Conservation (phyloP, 2,888 invertebrate genomes). For the Odontocolon sp. region DNA sequence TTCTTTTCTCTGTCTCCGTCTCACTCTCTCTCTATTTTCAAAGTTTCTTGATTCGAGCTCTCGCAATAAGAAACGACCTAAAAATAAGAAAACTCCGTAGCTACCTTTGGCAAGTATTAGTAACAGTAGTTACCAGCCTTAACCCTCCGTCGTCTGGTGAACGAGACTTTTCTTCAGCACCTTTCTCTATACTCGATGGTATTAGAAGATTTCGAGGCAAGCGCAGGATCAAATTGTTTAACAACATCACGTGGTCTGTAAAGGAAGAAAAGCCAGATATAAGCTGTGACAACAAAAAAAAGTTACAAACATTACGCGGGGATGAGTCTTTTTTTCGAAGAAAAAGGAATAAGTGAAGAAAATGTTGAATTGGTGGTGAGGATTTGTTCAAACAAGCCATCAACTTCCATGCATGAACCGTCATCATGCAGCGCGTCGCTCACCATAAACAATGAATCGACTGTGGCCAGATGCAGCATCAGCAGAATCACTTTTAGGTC, state of each 20-base stretch:
- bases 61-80: constrained; percentile 54
- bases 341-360: not conserved
- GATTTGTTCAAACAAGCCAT: constrained; percentile 15
- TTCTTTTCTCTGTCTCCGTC: too few species aligned
- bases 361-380: constrained; percentile 23
- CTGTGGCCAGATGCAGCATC: not conserved
- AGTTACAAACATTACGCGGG: not conserved
- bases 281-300: not conserved
- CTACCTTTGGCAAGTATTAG: not conserved
- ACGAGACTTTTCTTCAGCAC: constrained; percentile 10
- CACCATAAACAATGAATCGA: constrained; percentile 19
- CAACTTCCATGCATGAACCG: constrained; percentile 15
- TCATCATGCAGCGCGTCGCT: not conserved
- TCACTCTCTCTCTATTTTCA: constrained; percentile 46
- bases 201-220: constrained; percentile 12
- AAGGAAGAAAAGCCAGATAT: too few species aligned
- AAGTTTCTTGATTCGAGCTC: constrained; percentile 11
- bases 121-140: not conserved
- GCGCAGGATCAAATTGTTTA: constrained; percentile 34
- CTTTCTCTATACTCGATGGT: not conserved
- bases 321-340: not conserved
- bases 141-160: not conserved
- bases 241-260: not conserved
- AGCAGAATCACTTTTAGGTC: not conserved
- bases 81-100: constrained; percentile 62